Conservation (phyloP, 2,113 vertebrate genomes). For the Chamaetylas fuelleborni region DNA sequence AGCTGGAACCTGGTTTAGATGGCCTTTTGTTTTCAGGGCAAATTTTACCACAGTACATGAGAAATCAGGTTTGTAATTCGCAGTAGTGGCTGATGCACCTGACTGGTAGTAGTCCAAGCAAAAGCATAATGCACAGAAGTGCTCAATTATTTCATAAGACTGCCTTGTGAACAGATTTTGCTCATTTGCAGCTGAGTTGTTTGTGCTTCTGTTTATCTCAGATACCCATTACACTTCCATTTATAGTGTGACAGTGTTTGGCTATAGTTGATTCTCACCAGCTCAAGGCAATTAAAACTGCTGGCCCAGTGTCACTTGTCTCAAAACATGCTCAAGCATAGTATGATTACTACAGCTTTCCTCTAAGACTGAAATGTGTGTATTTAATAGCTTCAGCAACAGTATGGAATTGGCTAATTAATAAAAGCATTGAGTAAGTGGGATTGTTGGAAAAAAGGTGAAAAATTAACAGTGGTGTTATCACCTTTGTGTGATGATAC, state of each 20-base stretch:
- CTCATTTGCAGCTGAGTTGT: slow-evolving; percentile 55
- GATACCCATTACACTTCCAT: slow-evolving; percentile 49
- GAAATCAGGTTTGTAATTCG: not conserved
- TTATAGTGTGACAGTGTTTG: slow-evolving; percentile 56
- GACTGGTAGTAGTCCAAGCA: not conserved
- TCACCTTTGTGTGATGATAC: not conserved
- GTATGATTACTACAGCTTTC: not conserved
- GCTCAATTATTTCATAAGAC: slow-evolving; percentile 37
- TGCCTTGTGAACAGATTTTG: slow-evolving; percentile 49
- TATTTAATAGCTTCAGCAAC: not conserved
- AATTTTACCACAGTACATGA: not conserved
- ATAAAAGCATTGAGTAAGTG: not conserved
- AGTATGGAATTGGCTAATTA: not conserved
- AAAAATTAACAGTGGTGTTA: not conserved
- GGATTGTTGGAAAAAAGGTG: not conserved
- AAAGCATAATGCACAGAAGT: not conserved
- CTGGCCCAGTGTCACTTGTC: slow-evolving; percentile 41
- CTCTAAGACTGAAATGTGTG: not conserved
- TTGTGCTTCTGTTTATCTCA: slow-evolving; percentile 53
- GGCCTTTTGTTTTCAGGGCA: not conserved
- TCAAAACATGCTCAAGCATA: slow-evolving; percentile 11
- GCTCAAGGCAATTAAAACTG: slow-evolving; percentile 56
- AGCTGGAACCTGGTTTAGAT: not conserved
- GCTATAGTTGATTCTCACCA: slow-evolving; percentile 50
- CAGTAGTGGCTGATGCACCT: not conserved